These are phyloP conservation scores for Drosophila phalerata DNA, from an alignment of 2,888 invertebrate genomes.

Conservation along the genomic window DNA sequence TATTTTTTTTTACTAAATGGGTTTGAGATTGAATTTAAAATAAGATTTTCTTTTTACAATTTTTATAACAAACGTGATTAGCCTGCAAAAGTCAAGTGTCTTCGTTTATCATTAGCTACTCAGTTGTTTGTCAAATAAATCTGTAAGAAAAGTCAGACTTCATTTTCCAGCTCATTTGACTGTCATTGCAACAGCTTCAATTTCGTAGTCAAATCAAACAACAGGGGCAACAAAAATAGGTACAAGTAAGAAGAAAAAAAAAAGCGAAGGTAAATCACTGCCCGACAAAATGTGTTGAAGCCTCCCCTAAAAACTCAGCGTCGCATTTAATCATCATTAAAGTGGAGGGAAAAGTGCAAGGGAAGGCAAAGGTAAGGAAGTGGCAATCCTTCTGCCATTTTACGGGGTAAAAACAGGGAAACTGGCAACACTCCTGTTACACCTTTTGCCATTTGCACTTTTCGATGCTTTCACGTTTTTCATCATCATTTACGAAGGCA, in stretches of 20 bases:
- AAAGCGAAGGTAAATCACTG: conserved; percentile 54
- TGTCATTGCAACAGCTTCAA: conserved; percentile 32
- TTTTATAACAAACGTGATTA: conserved; percentile 8
- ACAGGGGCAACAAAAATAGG: neutral
- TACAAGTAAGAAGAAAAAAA: neutral
- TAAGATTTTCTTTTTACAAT: neutral
- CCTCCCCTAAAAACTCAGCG: conserved; percentile 36
- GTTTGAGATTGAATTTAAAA: no score
- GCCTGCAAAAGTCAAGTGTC: neutral
- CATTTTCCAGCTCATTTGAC: conserved; percentile 76
- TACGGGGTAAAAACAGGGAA: conserved; percentile 7
- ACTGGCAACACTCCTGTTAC: conserved; percentile 28
- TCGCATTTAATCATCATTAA: conserved; percentile 81
- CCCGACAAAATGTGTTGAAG: conserved; percentile 53
- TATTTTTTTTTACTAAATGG: neutral
- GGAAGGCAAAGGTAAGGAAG: neutral
- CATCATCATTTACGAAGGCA: conserved; percentile 77
- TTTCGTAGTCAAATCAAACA: conserved; percentile 40
- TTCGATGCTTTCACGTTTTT: conserved; percentile 82
- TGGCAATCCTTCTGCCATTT: conserved; percentile 69
- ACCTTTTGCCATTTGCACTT: conserved; percentile 81
- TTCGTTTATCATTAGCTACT: conserved; percentile 32
- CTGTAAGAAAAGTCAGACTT: conserved; percentile 44
- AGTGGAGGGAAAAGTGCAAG: conserved; percentile 29
- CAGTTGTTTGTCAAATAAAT: conserved; percentile 53